A percentile compares a stretch with the other conserved stretches of the same genome.
Evolutionary conservation across 2,113 vertebrate species (phyloP).

Genomic region (Syrrhaptes paradoxus): DNA sequence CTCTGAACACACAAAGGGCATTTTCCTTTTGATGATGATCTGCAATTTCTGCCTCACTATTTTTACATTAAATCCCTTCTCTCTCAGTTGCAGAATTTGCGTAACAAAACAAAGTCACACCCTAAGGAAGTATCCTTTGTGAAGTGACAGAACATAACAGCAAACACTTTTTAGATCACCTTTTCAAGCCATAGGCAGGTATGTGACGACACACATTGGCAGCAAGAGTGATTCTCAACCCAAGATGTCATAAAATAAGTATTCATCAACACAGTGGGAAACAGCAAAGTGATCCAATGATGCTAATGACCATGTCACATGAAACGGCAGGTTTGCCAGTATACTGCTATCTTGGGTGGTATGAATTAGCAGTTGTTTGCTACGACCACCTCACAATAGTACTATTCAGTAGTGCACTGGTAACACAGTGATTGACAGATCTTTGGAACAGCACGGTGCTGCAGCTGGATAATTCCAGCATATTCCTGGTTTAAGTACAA

Average conservation of each 20-base stretch:
- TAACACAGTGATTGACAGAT: conserved; percentile 39
- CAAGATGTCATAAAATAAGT: not conserved
- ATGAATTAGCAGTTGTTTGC: conserved; percentile 52
- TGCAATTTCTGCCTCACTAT: not conserved
- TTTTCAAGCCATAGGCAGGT: not conserved
- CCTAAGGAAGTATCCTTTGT: not conserved
- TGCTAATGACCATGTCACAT: not conserved
- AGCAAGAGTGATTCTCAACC: not conserved
- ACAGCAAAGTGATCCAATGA: not conserved
- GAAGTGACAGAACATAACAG: not conserved
- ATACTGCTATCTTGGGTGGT: not conserved
- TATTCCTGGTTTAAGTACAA: conserved; percentile 58
- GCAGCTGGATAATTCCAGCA: conserved; percentile 59
- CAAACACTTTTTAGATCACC: not conserved
- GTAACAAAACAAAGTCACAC: not conserved
- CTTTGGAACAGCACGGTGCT: conserved; percentile 23
- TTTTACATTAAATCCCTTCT: not conserved
- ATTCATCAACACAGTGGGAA: not conserved
- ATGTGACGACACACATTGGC: not conserved
- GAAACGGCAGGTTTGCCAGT: conserved; percentile 23
- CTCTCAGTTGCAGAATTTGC: conserved; percentile 27
- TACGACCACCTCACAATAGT: conserved; percentile 19
- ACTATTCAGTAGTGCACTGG: conserved; percentile 20
- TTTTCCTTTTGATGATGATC: not conserved
- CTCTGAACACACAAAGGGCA: not conserved